Evolutionary conservation across 1,140 invertebrate genomes (phyloP).

Genomic region (Pentalonia nigronervosa): DNA sequence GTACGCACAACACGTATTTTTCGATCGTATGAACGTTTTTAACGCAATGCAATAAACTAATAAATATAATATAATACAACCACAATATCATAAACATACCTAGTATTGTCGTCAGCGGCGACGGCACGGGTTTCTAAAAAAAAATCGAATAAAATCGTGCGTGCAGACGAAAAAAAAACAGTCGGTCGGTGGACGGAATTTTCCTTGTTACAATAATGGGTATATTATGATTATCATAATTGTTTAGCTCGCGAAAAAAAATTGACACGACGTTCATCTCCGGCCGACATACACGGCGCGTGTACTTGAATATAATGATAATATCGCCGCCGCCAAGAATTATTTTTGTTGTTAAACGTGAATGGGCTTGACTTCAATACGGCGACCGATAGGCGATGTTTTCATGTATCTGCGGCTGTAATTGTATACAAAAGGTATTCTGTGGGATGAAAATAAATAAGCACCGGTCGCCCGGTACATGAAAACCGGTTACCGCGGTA

Average conservation of each 20-base stretch:
- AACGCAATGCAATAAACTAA: not conserved
- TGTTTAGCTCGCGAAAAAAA: not conserved
- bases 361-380: not conserved
- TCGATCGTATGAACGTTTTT: not conserved
- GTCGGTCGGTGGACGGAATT: not conserved
- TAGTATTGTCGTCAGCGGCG: not conserved
- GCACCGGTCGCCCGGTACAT: not conserved
- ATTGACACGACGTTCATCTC: not conserved
- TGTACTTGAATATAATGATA: not conserved
- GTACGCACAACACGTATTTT: not conserved
- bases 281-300: not conserved
- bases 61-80: not conserved
- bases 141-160: not conserved
- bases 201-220: conserved; percentile 13
- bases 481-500: not conserved
- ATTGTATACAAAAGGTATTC: not conserved
- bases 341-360: not conserved
- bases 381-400: not conserved
- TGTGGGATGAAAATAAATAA: not conserved
- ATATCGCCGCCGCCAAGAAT: not conserved
- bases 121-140: not conserved
- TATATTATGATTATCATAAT: not conserved
- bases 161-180: conserved; percentile 14
- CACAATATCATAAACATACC: not conserved
- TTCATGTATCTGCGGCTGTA: not conserved